Conservation (phyloP, 2,113 vertebrate genomes). For the Climacteris rufus region DNA sequence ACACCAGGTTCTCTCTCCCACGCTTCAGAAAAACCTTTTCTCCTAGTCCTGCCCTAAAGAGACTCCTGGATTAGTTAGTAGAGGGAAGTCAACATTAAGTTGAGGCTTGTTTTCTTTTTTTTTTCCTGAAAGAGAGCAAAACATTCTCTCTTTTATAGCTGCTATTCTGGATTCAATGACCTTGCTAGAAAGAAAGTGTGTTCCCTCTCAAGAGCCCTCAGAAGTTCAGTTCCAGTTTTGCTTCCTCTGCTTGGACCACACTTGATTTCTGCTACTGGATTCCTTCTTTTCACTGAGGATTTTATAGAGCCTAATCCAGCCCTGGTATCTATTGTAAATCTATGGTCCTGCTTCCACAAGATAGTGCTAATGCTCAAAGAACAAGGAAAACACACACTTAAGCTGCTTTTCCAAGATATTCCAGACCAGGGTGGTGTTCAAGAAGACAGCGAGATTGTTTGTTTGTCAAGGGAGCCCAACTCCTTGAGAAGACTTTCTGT, state of each 20-base stretch:
- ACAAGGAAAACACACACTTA: not conserved
- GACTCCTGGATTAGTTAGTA: not conserved
- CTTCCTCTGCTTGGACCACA: not conserved
- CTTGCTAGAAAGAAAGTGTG: not conserved
- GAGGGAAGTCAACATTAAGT: not conserved
- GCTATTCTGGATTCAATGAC: not conserved
- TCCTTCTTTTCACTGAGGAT: not conserved
- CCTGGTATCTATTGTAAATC: not conserved
- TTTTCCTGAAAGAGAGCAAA: not conserved
- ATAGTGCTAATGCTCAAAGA: not conserved
- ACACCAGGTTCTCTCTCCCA: not conserved
- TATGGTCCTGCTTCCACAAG: not conserved
- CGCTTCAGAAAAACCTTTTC: not conserved
- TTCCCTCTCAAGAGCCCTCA: not conserved
- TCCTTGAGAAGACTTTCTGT: not conserved
- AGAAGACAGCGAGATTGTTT: not conserved
- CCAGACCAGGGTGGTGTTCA: not conserved
- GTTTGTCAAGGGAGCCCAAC: not conserved
- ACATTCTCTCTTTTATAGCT: not conserved
- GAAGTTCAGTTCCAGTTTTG: not conserved
- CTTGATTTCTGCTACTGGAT: not conserved
- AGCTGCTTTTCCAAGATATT: not conserved
- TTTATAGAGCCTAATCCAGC: not conserved
- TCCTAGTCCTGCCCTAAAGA: not conserved
- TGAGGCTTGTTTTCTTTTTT: not conserved